Evolutionary conservation across 1,140 invertebrate species (phyloP).

Genomic region (Lanistes nyassanus): DNA sequence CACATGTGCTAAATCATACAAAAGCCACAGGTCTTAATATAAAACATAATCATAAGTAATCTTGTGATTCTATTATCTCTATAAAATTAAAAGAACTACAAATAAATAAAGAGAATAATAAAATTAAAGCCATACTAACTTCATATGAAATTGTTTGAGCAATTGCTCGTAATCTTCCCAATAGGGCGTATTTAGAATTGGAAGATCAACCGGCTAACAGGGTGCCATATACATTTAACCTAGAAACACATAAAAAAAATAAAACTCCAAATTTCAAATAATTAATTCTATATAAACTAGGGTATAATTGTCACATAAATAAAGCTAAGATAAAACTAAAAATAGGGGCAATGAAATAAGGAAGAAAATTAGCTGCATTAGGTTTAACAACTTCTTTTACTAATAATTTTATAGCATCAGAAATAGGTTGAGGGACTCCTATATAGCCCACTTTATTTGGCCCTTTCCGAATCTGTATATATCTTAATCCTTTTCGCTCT

Average conservation of each 20-base stretch:
- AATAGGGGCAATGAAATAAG: conserved; percentile 72
- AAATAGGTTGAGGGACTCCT: conserved; percentile 75
- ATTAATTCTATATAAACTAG: conserved; percentile 65
- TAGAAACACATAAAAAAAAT: conserved; percentile 71
- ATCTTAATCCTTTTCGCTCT: conserved; percentile 76
- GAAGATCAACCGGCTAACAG: conserved; percentile 74
- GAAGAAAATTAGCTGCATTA: conserved; percentile 68
- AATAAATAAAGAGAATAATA: conserved; percentile 70
- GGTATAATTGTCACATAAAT: conserved; percentile 70
- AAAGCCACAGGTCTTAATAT: conserved; percentile 69
- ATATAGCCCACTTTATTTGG: conserved; percentile 75
- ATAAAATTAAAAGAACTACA: conserved; percentile 61
- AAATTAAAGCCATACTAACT: conserved; percentile 72
- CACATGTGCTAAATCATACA: conserved; percentile 71
- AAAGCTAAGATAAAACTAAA: conserved; percentile 71
- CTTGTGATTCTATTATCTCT: conserved; percentile 51
- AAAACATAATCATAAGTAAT: conserved; percentile 69
- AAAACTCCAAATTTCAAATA: conserved; percentile 69
- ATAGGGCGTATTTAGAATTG: conserved; percentile 76
- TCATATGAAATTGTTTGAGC: conserved; percentile 79
- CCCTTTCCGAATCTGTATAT: conserved; percentile 77
- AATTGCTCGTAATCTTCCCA: conserved; percentile 73
- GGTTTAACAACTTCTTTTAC: conserved; percentile 71
- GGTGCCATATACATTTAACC: conserved; percentile 72
- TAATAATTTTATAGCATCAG: conserved; percentile 77